Evolutionary conservation across 2,888 invertebrate species (phyloP), one percentile per base, ranked within the genome.

Genomic region (Ellobium chinense): DNA sequence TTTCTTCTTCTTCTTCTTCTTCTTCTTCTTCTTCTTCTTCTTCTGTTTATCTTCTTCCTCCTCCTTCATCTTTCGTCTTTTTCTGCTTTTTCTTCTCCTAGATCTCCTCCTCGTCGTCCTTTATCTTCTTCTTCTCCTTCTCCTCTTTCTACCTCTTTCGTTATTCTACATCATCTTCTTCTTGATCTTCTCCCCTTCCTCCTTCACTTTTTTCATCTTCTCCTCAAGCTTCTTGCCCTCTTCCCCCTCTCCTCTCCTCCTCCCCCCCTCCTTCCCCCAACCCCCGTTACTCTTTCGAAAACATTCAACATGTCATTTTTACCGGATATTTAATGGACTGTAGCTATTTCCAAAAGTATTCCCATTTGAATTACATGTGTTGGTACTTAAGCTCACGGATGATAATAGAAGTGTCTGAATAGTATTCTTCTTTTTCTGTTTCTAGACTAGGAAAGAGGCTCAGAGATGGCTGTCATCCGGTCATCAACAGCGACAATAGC

Each of bases 401-500:
- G n/a, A n/a, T n/a, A n/a, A n/a, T n/a, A n/a, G n/a, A n/a, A n/a
- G n/a, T n/a, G n/a, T n/a, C n/a, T n/a, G n/a, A n/a, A n/a, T n/a
- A n/a, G n/a, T n/a, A n/a, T n/a, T n/a, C n/a, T n/a, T n/a, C n/a
- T n/a, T n/a, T n/a, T n/a, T n/a, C n/a, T n/a, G n/a, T n/a, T n/a
- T n/a, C n/a, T n/a, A n/a, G n/a, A n/a, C n/a, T n/a, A n/a, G n/a
- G n/a, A n/a, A n/a, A n/a, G n/a, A n/a, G n/a, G n/a, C n/a, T n/a
- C n/a, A n/a, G 31, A 80, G 54, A 85, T 85, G 84, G 78, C 76
- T 21, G 24, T 54, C 1, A 83, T 86, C 7, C 70, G 81, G 12
- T 68, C 78, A 36, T 82, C 82, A 3, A 81, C 84, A 37, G 86
- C 86, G 3, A 85, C 85, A 0, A 81, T 84, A 31, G 86, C 85